Evolutionary conservation across 2,888 invertebrate species (phyloP).

Genomic region (Onthophagus sagittarius): DNA sequence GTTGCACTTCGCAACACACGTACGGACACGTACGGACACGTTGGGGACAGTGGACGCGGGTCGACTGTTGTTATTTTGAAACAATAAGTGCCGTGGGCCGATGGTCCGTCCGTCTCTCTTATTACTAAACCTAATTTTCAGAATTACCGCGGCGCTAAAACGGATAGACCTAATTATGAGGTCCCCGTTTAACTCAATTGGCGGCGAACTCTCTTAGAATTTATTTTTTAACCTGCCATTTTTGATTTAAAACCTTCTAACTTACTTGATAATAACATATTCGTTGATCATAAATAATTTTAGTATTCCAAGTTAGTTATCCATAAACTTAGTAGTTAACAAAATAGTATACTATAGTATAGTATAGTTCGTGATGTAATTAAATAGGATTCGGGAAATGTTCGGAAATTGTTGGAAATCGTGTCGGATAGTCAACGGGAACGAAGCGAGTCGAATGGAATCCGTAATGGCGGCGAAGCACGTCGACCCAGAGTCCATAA

Average conservation of each 20-base stretch:
- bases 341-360: too few species aligned
- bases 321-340: too few species aligned
- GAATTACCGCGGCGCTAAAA: constrained; percentile 24
- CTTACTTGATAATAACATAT: neutral
- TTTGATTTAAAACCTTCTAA: neutral
- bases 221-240: neutral
- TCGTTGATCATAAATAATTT: neutral
- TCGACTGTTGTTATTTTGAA: constrained; percentile 17
- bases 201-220: neutral
- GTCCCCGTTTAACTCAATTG: neutral
- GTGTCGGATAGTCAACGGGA: constrained; percentile 1
- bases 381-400: neutral
- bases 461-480: neutral
- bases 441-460: constrained; percentile 3
- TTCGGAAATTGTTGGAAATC: constrained; percentile 6
- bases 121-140: constrained; percentile 23
- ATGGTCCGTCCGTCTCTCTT: constrained; percentile 13
- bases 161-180: constrained; percentile 24
- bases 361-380: too few species aligned
- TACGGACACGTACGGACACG: neutral
- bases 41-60: neutral
- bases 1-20: constrained; percentile 4
- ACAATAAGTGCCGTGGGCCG: constrained; percentile 19
- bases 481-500: constrained; percentile 4
- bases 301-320: too few species aligned